A percentile compares a stretch with the other conserved stretches of the same genome.
Conservation (phyloP, 2,113 vertebrate genomes). For the Saccopteryx bilineata region DNA sequence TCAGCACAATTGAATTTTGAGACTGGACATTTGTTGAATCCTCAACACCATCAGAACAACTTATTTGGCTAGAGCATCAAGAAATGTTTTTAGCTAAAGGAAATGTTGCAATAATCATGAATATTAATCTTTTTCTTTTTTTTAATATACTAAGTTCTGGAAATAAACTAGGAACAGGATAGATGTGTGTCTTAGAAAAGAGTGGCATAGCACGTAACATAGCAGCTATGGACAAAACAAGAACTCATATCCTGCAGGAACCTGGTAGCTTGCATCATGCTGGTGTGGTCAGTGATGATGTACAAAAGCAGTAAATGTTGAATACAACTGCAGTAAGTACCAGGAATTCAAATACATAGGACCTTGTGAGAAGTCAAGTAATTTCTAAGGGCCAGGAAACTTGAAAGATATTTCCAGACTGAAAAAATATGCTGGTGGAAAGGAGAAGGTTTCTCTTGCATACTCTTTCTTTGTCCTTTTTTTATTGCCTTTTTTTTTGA, state of each 20-base stretch:
- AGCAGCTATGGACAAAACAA: not conserved
- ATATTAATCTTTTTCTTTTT: not conserved
- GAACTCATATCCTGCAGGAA: no score
- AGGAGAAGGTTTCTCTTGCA: not conserved
- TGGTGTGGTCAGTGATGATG: not conserved
- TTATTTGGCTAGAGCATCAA: not conserved
- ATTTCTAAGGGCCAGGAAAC: not conserved
- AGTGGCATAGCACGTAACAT: not conserved
- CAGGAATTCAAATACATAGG: no score
- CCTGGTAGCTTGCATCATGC: accelerated
- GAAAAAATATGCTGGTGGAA: not conserved
- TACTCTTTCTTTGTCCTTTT: not conserved
- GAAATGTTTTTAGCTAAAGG: not conserved
- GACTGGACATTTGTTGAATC: not conserved
- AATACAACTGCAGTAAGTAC: not conserved
- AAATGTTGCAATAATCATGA: not conserved
- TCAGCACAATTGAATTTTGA: not conserved
- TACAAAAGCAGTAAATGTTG: not conserved
- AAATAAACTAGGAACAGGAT: not conserved
- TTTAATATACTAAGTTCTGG: not conserved
- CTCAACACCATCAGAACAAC: not conserved
- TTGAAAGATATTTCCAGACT: not conserved
- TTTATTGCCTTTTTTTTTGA: no score
- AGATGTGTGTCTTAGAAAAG: not conserved
- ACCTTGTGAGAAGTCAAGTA: not conserved